Percentiles rank a stretch among this genome's conserved stretches.
phyloP scores from a whole-genome alignment of 1,140 invertebrate species.

The Eumaeus atala region DNA sequence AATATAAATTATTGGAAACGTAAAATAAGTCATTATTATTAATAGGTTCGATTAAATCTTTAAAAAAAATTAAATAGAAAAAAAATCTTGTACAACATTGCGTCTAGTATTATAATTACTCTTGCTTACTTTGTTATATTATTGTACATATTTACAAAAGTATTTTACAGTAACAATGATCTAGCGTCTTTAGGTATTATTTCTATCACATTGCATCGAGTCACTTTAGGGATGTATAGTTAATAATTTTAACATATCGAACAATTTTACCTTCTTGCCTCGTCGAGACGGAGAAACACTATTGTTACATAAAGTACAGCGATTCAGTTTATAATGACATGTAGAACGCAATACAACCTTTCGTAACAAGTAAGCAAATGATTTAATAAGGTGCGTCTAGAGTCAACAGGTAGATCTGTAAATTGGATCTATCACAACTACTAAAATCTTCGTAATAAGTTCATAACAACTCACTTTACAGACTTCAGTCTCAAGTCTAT shows the following conservation, averaged over 20 bases:
- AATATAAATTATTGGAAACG: constrained; percentile 73
- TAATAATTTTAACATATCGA: neutral
- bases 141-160: constrained; percentile 73
- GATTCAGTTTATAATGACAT: no score
- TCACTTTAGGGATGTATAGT: constrained; percentile 32
- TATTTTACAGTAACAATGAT: constrained; percentile 72
- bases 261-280: no score
- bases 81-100: constrained; percentile 69
- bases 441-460: constrained; percentile 20
- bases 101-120: constrained; percentile 69
- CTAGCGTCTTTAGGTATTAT: constrained; percentile 71
- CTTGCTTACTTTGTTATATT: constrained; percentile 62
- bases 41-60: constrained; percentile 73
- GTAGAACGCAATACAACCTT: no score
- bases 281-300: no score
- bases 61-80: constrained; percentile 70
- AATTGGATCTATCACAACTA: constrained; percentile 23
- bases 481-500: constrained; percentile 7
- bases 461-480: constrained; percentile 2
- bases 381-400: no score
- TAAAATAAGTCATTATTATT: constrained; percentile 71
- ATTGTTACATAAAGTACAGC: no score
- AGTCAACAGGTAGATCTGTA: neutral
- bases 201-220: constrained; percentile 67
- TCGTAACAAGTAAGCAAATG: no score